A percentile compares a stretch with the other conserved stretches of the same genome.
Evolutionary conservation across 1,140 invertebrate genomes (phyloP).

Genomic region (Macrocentrus cingulum): DNA sequence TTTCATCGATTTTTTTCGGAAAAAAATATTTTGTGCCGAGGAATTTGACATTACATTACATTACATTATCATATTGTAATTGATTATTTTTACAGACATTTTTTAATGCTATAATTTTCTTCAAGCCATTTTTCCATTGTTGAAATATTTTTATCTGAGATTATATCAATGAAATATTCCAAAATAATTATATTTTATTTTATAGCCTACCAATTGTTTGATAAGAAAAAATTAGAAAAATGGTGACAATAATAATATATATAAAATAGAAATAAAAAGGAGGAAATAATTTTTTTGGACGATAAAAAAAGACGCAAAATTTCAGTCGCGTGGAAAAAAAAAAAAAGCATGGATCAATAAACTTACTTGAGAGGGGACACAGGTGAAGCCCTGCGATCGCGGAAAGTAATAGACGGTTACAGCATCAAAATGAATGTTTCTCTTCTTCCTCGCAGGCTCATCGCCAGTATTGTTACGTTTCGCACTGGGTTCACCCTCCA

Average conservation of each 20-base stretch:
- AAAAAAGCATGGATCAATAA: not conserved
- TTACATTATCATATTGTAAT: too few species aligned
- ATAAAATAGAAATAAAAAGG: not conserved
- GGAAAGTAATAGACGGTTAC: conserved; percentile 96
- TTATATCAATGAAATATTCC: too few species aligned
- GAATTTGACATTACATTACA: too few species aligned
- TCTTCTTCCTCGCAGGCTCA: conserved; percentile 66
- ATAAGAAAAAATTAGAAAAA: too few species aligned
- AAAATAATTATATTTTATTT: too few species aligned
- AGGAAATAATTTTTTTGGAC: not conserved
- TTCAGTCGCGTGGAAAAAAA: conserved; percentile 2
- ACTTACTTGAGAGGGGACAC: conserved; percentile 86
- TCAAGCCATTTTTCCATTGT: too few species aligned
- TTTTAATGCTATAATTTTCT: too few species aligned
- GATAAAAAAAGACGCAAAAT: conserved; percentile 9
- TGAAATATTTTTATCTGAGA: too few species aligned
- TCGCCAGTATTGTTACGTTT: conserved; percentile 47
- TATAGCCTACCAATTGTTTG: too few species aligned
- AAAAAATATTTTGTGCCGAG: too few species aligned
- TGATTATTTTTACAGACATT: too few species aligned
- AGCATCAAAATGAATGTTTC: conserved; percentile 83
- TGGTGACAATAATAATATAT: not conserved
- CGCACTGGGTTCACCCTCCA: conserved; percentile 55
- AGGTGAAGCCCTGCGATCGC: conserved; percentile 94
- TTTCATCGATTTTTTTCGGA: too few species aligned